Evolutionary conservation across 1,140 invertebrate species (phyloP).

Genomic region (Calephelis virginiensis): DNA sequence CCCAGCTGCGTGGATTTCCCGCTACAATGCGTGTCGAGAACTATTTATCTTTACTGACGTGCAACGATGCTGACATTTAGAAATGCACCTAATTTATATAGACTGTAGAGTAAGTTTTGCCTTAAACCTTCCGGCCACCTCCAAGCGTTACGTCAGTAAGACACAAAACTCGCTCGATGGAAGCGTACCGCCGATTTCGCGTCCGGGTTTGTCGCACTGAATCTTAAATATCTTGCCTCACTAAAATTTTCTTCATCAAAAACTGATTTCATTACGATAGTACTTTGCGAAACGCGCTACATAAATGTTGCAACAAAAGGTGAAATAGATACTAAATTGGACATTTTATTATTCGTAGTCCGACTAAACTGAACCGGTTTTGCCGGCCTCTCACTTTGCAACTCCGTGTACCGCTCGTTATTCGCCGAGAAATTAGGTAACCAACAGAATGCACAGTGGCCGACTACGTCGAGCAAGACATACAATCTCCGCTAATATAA

Average conservation of each 20-base stretch:
- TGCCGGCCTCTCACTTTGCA: slow-evolving; percentile 74
- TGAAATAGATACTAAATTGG: slow-evolving; percentile 21
- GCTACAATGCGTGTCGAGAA: slow-evolving; percentile 70
- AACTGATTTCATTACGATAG: slow-evolving; percentile 12
- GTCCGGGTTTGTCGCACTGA: slow-evolving; percentile 67
- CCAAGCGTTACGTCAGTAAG: slow-evolving; percentile 73
- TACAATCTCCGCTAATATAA: slow-evolving; percentile 38
- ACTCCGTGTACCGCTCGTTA: slow-evolving; percentile 65
- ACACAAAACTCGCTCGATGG: slow-evolving; percentile 66
- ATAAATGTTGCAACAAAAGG: slow-evolving; percentile 19
- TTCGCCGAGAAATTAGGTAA: slow-evolving; percentile 75
- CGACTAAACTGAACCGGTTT: slow-evolving; percentile 68
- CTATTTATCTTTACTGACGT: slow-evolving; percentile 74
- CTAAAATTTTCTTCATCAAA: slow-evolving; percentile 31
- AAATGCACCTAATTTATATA: slow-evolving; percentile 25
- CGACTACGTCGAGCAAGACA: slow-evolving; percentile 51
- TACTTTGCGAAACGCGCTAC: slow-evolving; percentile 20
- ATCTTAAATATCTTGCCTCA: slow-evolving; percentile 46
- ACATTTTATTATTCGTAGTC: slow-evolving; percentile 53
- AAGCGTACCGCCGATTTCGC: slow-evolving; percentile 60
- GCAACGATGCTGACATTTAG: slow-evolving; percentile 17
- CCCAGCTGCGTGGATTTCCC: slow-evolving; percentile 72
- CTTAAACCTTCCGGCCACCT: slow-evolving; percentile 52
- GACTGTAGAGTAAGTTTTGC: slow-evolving; percentile 54
- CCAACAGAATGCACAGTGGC: slow-evolving; percentile 65